These are phyloP conservation scores for Tringa solitaria DNA, from an alignment of 2,113 vertebrate species.

Conservation along the genomic window DNA sequence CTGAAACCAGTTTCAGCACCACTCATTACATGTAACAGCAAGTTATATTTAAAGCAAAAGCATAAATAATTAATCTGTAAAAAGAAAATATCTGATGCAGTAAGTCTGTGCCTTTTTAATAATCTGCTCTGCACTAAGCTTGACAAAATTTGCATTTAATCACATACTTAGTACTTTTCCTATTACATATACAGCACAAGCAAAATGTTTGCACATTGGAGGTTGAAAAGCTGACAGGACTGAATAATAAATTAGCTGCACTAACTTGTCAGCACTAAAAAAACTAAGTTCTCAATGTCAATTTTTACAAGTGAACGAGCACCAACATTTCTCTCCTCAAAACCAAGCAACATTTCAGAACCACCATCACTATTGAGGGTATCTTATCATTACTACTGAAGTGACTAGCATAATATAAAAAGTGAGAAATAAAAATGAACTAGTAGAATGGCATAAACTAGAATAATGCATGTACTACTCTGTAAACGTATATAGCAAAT, in stretches of 20 bases:
- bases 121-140: not conserved
- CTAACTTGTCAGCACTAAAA: not conserved
- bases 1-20: conserved; percentile 5
- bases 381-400: not conserved
- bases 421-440: not conserved
- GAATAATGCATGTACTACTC: not conserved
- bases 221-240: not conserved
- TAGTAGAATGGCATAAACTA: not conserved
- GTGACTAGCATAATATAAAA: not conserved
- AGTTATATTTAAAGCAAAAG: not conserved
- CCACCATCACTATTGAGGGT: not conserved
- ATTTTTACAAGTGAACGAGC: not conserved
- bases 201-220: not conserved
- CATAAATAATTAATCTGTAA: not conserved
- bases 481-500: not conserved
- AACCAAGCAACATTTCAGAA: not conserved
- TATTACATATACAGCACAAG: not conserved
- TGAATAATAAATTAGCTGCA: not conserved
- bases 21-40: not conserved
- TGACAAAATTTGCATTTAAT: not conserved
- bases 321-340: not conserved
- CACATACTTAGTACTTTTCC: not conserved
- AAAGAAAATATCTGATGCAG: not conserved
- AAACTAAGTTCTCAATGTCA: not conserved
- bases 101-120: not conserved